phyloP scores from a whole-genome alignment of 2,888 invertebrate genomes.

The Pemphredon lugubris region DNA sequence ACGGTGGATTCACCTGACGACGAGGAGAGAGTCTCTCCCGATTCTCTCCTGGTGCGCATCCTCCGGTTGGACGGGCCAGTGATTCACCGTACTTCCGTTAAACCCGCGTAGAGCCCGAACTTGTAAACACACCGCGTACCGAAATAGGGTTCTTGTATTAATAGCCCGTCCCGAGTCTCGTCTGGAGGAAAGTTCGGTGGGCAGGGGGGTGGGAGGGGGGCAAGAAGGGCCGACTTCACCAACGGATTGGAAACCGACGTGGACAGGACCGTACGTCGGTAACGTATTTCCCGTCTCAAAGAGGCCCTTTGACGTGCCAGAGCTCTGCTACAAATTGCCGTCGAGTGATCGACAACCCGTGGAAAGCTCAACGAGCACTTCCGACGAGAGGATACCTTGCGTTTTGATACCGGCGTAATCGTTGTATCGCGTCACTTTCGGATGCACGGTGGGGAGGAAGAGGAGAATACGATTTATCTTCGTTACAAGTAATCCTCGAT shows the following conservation, averaged over 20 bases:
- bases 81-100: slow-evolving; percentile 64
- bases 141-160: slow-evolving; percentile 72
- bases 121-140: slow-evolving; percentile 70
- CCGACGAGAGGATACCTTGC: neutral
- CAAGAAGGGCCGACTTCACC: slow-evolving; percentile 17
- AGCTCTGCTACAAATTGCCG: slow-evolving; percentile 41
- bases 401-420: neutral
- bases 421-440: neutral
- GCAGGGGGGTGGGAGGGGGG: slow-evolving; percentile 35
- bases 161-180: slow-evolving; percentile 65
- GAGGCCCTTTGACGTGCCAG: slow-evolving; percentile 7
- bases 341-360: slow-evolving; percentile 44
- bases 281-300: slow-evolving; percentile 6
- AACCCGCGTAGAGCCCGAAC: slow-evolving; percentile 49
- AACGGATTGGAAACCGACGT: slow-evolving; percentile 8
- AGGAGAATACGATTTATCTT: too few species aligned
- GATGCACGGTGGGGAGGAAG: too few species aligned
- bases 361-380: slow-evolving; percentile 25
- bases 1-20: neutral
- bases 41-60: slow-evolving; percentile 18
- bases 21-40: slow-evolving; percentile 9
- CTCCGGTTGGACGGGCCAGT: slow-evolving; percentile 30
- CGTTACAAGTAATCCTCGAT: too few species aligned
- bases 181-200: slow-evolving; percentile 59
- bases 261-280: slow-evolving; percentile 1